phyloP scores from a whole-genome alignment of 2,797 vertebrate species.

The Ciconia nigra region DNA sequence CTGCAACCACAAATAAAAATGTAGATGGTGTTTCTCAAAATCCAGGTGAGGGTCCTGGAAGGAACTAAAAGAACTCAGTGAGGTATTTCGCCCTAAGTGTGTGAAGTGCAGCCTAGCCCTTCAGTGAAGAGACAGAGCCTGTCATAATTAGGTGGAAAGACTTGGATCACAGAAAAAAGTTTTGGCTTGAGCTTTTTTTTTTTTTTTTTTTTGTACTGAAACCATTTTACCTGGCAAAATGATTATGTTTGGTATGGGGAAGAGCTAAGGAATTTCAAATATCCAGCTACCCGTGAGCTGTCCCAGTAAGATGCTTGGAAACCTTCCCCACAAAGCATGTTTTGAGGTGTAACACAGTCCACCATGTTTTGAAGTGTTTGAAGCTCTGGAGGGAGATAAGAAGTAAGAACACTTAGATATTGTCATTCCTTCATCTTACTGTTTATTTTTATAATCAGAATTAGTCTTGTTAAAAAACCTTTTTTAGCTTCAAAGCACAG shows the following conservation, averaged over 20 bases:
- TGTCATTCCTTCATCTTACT: background rate
- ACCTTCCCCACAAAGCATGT: background rate
- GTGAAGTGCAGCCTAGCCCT: background rate
- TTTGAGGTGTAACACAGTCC: background rate
- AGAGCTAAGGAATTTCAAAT: background rate
- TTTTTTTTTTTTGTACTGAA: background rate
- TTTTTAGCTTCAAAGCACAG: background rate
- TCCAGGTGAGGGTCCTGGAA: background rate
- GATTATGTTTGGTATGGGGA: background rate
- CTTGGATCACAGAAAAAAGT: background rate
- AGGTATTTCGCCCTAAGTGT: rapidly evolving
- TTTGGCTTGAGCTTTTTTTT: background rate
- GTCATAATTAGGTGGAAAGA: background rate
- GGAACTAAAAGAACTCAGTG: background rate
- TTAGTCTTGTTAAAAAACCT: background rate
- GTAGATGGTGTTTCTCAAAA: background rate
- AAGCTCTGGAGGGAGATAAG: background rate
- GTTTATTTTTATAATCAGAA: background rate
- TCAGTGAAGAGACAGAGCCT: background rate
- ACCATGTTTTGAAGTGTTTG: background rate
- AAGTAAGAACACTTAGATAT: background rate
- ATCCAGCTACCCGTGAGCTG: background rate
- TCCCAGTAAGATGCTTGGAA: background rate
- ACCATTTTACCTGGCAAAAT: background rate
- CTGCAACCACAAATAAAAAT: background rate